phyloP scores from a whole-genome alignment of 2,113 vertebrate species.

The Mesoclemmys tuberculata region DNA sequence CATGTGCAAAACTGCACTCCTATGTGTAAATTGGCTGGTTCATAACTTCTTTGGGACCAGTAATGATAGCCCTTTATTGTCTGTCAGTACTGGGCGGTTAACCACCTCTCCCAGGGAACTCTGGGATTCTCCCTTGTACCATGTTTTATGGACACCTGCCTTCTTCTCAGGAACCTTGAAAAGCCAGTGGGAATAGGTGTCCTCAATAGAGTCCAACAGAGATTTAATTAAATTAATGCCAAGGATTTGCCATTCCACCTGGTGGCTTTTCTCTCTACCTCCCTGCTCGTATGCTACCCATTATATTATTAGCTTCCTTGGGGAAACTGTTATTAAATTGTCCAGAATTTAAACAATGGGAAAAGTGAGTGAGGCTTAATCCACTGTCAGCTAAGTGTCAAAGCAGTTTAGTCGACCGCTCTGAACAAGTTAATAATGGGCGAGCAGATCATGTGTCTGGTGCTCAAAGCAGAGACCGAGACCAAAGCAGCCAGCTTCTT shows the following conservation, averaged over 20 bases:
- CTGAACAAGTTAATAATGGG: neutral
- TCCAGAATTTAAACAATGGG: neutral
- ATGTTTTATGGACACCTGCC: neutral
- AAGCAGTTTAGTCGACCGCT: neutral
- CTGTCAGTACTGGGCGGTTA: neutral
- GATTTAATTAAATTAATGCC: neutral
- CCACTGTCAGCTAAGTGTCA: neutral
- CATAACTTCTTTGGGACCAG: too few species aligned
- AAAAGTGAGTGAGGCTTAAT: neutral
- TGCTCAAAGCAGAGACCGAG: neutral
- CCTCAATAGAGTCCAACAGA: too few species aligned
- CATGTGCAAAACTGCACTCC: neutral
- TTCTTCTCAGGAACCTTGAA: neutral
- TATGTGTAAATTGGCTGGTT: neutral
- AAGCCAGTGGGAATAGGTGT: too few species aligned
- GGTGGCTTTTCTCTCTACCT: neutral
- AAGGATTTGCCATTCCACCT: neutral
- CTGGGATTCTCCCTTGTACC: neutral
- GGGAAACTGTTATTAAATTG: neutral
- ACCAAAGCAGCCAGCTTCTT: neutral
- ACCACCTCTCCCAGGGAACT: neutral
- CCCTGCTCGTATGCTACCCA: neutral
- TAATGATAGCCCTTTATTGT: neutral
- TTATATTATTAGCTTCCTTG: neutral
- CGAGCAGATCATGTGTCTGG: neutral